Conservation (phyloP, 2,113 vertebrate genomes). For the Aegotheles bennettii region DNA sequence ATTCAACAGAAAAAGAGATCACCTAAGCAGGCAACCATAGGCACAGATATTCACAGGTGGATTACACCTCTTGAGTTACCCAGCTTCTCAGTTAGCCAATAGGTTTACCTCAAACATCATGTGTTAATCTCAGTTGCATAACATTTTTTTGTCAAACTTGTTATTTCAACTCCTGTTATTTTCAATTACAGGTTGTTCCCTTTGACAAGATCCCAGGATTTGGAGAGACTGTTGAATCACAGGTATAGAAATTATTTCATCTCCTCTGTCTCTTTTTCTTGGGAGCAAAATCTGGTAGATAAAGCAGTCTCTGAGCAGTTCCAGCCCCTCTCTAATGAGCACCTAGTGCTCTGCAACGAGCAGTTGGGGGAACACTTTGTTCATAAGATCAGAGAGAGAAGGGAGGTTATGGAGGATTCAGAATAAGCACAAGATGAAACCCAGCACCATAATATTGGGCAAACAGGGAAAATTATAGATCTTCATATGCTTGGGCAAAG, state of each 20-base stretch:
- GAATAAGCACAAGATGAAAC: neutral
- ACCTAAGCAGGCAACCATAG: neutral
- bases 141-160: neutral
- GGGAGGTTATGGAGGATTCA: neutral
- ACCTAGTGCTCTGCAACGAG: neutral
- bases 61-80: neutral
- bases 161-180: neutral
- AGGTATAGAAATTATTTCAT: conserved; percentile 29
- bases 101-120: neutral
- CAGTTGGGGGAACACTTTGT: neutral
- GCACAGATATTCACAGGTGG: neutral
- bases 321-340: neutral
- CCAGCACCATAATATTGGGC: neutral
- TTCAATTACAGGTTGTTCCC: conserved; percentile 17
- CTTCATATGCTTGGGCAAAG: neutral
- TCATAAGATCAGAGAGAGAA: neutral
- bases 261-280: neutral
- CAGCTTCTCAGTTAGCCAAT: neutral
- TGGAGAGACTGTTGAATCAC: neutral
- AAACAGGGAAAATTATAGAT: neutral
- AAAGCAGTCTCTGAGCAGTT: neutral
- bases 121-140: neutral
- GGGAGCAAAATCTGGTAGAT: neutral
- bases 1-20: neutral
- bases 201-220: conserved; percentile 25